A percentile compares a stretch with the other conserved stretches of the same genome.
These are phyloP conservation scores for Zosterops hypoxanthus DNA, from an alignment of 2,113 vertebrate genomes.

Conservation along the genomic window DNA sequence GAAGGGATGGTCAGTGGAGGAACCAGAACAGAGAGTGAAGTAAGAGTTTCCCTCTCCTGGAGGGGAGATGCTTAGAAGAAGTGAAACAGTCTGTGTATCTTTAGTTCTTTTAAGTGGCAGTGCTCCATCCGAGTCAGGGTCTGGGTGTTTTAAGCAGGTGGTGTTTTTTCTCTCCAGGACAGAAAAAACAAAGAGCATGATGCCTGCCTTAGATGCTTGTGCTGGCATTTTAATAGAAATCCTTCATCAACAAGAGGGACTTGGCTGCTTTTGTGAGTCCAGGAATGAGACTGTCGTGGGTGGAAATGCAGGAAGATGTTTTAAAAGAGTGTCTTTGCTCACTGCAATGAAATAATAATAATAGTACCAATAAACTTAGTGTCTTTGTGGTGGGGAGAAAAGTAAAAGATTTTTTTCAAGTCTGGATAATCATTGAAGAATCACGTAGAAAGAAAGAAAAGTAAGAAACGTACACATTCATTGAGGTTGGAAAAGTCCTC, in stretches of 20 bases:
- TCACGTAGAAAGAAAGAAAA: background rate
- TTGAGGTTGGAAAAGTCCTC: background rate
- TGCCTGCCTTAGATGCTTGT: background rate
- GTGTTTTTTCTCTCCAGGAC: background rate
- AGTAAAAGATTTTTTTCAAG: background rate
- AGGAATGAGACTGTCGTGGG: background rate
- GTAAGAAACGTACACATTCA: background rate
- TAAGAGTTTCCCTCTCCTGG: background rate
- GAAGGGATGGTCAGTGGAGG: background rate
- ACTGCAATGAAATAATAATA: background rate
- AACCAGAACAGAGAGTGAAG: background rate
- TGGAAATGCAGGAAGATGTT: background rate
- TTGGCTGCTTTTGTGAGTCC: background rate
- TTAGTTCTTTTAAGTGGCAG: background rate
- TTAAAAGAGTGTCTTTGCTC: background rate
- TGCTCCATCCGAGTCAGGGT: background rate
- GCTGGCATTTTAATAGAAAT: background rate
- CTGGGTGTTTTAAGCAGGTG: background rate
- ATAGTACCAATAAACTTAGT: background rate
- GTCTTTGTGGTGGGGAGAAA: background rate
- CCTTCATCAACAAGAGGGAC: background rate
- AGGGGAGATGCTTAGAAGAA: conserved; percentile 24
- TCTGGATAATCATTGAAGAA: background rate
- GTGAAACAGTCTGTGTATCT: background rate
- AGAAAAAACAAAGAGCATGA: background rate